These are phyloP conservation scores for Speoplatyrhinus poulsoni DNA, from an alignment of 2,113 vertebrate genomes.

Conservation along the genomic window DNA sequence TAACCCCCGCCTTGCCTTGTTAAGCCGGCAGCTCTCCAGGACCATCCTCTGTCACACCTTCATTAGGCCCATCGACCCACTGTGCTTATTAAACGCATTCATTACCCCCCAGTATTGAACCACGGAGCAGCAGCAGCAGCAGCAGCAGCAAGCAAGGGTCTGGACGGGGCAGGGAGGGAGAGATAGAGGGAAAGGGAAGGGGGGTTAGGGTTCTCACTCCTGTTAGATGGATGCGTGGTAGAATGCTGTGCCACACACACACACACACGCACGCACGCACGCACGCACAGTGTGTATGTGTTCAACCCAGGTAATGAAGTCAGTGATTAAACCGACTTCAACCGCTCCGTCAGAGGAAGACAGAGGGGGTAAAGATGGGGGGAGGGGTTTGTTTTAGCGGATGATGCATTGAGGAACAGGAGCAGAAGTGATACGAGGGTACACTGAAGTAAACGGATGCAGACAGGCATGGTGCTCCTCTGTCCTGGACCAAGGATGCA, in stretches of 20 bases:
- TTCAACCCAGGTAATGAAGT: constrained; percentile 70
- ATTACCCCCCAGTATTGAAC: constrained; percentile 76
- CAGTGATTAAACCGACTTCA: constrained; percentile 48
- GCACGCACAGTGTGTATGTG: constrained; percentile 28
- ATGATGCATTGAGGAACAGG: background rate
- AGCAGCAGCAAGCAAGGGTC: constrained; percentile 8
- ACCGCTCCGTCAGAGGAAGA: constrained; percentile 50
- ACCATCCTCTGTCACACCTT: constrained; percentile 73
- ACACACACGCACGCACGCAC: background rate
- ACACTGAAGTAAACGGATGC: constrained; percentile 19
- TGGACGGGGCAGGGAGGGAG: constrained; percentile 44
- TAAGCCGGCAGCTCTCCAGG: constrained; percentile 56
- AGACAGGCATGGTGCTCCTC: constrained; percentile 21
- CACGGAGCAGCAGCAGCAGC: background rate
- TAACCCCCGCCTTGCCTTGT: constrained; percentile 62
- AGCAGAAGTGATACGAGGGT: constrained; percentile 1
- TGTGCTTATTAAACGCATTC: constrained; percentile 79
- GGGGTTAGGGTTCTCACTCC: background rate
- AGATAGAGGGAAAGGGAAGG: background rate
- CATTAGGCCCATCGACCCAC: constrained; percentile 76
- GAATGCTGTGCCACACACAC: background rate
- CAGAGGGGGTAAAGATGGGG: background rate
- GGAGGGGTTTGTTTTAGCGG: too few relatives aligned
- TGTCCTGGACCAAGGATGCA: constrained; percentile 19
- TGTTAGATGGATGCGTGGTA: background rate